Evolutionary conservation across 2,797 vertebrate species (phyloP).

Genomic region (Pithecia hirsuta): DNA sequence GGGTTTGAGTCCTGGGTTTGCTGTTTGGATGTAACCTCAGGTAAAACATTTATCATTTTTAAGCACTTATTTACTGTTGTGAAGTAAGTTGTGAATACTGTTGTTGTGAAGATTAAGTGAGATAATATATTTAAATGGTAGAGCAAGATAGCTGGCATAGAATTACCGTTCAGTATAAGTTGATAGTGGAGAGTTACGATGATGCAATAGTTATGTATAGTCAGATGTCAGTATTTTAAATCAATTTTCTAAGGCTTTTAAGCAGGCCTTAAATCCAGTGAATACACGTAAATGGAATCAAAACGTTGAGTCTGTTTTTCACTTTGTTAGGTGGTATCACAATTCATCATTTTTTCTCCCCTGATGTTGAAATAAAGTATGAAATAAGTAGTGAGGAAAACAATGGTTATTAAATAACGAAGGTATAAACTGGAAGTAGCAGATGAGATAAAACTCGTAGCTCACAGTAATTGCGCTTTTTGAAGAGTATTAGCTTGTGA

Average conservation of each 20-base stretch:
- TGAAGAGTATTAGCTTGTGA: background rate
- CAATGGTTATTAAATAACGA: background rate
- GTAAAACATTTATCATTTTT: background rate
- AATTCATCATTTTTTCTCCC: background rate
- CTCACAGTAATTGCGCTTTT: background rate
- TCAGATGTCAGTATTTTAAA: background rate
- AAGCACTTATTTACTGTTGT: background rate
- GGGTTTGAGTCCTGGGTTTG: background rate
- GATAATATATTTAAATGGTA: background rate
- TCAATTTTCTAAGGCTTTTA: background rate
- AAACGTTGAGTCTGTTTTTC: background rate
- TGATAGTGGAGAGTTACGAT: background rate
- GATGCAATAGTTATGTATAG: background rate
- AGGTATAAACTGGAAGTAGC: background rate
- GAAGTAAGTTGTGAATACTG: background rate
- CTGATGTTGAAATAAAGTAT: background rate
- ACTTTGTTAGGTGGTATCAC: background rate
- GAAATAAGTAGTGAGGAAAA: background rate
- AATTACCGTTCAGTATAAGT: background rate
- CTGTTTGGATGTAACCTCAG: background rate
- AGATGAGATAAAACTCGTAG: background rate
- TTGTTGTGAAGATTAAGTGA: background rate
- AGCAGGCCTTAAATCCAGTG: background rate
- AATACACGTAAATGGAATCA: background rate
- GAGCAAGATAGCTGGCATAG: background rate